phyloP scores from a whole-genome alignment of 2,113 vertebrate genomes.

The Centropus unirufus region DNA sequence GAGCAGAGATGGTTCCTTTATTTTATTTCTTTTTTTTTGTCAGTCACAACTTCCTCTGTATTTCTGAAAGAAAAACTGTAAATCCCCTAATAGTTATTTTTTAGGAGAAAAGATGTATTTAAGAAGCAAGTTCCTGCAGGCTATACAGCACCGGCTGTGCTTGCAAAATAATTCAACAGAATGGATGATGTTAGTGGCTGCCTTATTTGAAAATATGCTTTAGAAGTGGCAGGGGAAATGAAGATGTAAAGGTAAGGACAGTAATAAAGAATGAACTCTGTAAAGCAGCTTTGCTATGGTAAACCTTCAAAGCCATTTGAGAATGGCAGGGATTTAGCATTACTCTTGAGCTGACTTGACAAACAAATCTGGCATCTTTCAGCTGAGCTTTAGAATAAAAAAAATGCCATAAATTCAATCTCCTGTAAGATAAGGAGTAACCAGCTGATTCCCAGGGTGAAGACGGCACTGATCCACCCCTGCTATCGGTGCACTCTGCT shows the following conservation, averaged over 20 bases:
- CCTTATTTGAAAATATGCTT: background rate
- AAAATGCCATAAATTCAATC: slow-evolving; percentile 59
- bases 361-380: slow-evolving; percentile 43
- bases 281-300: background rate
- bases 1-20: background rate
- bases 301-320: background rate
- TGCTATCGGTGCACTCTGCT: background rate
- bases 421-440: slow-evolving; percentile 25
- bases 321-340: slow-evolving; percentile 21
- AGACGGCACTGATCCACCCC: background rate
- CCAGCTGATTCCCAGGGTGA: background rate
- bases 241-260: background rate
- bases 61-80: background rate
- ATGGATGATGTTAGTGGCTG: background rate
- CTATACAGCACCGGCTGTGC: background rate
- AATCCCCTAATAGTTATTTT: background rate
- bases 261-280: background rate
- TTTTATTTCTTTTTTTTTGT: background rate
- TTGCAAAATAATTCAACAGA: slow-evolving; percentile 5
- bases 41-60: background rate
- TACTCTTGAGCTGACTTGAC: slow-evolving; percentile 42
- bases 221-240: background rate
- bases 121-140: background rate
- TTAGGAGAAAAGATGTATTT: background rate
- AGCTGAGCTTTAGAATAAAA: slow-evolving; percentile 51